Percentiles rank a stretch among this genome's conserved stretches.
Conservation (phyloP, 2,797 vertebrate genomes). For the Prionace glauca region DNA sequence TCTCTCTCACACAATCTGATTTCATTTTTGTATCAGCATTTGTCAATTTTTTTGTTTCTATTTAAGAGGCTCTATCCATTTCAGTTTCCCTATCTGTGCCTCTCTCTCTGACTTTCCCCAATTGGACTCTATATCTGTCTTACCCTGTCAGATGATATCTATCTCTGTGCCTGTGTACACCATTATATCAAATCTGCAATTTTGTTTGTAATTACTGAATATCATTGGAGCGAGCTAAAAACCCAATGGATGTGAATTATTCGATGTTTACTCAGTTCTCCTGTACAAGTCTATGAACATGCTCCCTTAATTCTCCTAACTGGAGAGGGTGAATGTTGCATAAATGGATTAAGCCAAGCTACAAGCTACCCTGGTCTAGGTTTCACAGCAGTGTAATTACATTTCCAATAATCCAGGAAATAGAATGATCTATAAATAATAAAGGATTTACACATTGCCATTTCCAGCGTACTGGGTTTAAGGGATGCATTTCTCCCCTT, state of each 20-base stretch:
- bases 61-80: not conserved
- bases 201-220: not conserved
- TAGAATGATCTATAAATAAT: not conserved
- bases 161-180: not conserved
- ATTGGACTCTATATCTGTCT: not conserved
- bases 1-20: not conserved
- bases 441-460: not conserved
- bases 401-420: not conserved
- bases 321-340: not conserved
- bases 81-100: not conserved
- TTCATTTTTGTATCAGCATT: not conserved
- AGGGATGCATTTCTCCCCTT: not conserved
- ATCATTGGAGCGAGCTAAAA: not conserved
- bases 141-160: not conserved
- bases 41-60: not conserved
- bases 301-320: not conserved
- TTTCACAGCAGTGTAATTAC: not conserved
- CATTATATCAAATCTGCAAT: not conserved
- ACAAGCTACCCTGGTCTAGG: no score
- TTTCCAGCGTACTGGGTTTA: not conserved
- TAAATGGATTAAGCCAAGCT: not conserved
- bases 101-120: not conserved
- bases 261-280: not conserved
- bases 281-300: not conserved
- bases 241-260: not conserved